Base-by-base conservation (phyloP, 2,113 vertebrate genomes). In the Smithornis capensis region DNA sequence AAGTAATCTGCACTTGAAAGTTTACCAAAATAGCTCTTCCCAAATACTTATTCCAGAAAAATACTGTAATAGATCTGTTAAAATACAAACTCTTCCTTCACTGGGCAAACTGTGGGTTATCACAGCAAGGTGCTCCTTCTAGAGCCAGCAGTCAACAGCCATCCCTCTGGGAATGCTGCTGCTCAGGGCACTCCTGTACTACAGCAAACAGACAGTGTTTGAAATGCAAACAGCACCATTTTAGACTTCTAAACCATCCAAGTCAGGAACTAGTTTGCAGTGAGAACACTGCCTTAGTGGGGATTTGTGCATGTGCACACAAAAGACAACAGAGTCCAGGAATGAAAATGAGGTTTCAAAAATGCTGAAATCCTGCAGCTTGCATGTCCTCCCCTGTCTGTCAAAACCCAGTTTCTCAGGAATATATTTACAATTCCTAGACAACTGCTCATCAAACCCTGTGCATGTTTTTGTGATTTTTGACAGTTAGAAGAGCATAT, bases 391-490 rank as follows among this genome's bases (percentile, higher is more conserved):
- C 69, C 68, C 60, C 83, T 97, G 93, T 88, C 95, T 94, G 83
- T 96, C 95, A 97, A n/a, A 97, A 95, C 60, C 19, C 28, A 14
- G 18, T 78, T 94, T 89, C 85, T 83, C 25, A 55, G 68, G 88
- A 91, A 95, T 95, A 86, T 81, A 97, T 95, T 97, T 96, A 94
- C 94, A 95, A 88, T 85, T 91, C 93, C 88, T 94, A 96, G 93
- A 96, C 90, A 97, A 95, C 87, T 88, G 80, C 79, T 95, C 88
- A 86, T 96, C 95, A 97, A 97, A 92, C 44, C 17, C 57, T 75
- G 69, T 0, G 7, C 76, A 18, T 78, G 92, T 95, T 93, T 96
- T 90, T 89, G 80, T 68, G 21, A 68, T 95, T 97, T 93, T n/a
- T 97, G 94, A 97, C 96, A 97, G 94, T 92, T 95, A 92, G 89